Evolutionary conservation across 1,140 invertebrate species (phyloP).

Genomic region (Diprion similis): DNA sequence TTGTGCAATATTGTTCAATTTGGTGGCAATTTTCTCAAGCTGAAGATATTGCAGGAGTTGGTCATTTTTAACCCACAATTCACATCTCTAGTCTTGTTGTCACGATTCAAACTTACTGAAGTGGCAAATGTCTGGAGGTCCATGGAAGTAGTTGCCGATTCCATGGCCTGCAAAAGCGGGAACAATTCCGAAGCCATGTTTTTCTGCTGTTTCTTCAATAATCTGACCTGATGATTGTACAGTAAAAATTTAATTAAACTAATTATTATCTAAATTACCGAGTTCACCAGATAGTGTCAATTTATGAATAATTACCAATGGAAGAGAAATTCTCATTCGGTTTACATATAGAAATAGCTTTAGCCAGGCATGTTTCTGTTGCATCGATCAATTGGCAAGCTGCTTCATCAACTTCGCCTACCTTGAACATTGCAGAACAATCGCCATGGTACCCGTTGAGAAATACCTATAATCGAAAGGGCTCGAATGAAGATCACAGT

Average conservation of each 20-base stretch:
- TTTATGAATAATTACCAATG: constrained; percentile 69
- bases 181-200: constrained; percentile 73
- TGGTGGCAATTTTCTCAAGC: too few species aligned
- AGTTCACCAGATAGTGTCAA: constrained; percentile 7
- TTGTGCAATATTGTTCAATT: too few species aligned
- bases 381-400: constrained; percentile 73
- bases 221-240: constrained; percentile 51
- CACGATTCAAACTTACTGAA: constrained; percentile 61
- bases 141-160: constrained; percentile 92
- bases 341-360: constrained; percentile 79
- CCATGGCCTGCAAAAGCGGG: constrained; percentile 90
- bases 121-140: constrained; percentile 88
- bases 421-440: constrained; percentile 85
- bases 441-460: constrained; percentile 91
- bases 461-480: constrained; percentile 72
- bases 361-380: constrained; percentile 75
- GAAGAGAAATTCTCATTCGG: constrained; percentile 75
- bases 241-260: neutral
- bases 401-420: constrained; percentile 81
- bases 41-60: too few species aligned
- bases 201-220: constrained; percentile 71
- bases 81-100: too few species aligned
- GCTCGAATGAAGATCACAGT: neutral
- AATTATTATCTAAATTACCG: neutral
- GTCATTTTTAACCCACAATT: too few species aligned